Base-by-base conservation (phyloP, 2,797 vertebrate genomes). In the Myotis vivesi region DNA sequence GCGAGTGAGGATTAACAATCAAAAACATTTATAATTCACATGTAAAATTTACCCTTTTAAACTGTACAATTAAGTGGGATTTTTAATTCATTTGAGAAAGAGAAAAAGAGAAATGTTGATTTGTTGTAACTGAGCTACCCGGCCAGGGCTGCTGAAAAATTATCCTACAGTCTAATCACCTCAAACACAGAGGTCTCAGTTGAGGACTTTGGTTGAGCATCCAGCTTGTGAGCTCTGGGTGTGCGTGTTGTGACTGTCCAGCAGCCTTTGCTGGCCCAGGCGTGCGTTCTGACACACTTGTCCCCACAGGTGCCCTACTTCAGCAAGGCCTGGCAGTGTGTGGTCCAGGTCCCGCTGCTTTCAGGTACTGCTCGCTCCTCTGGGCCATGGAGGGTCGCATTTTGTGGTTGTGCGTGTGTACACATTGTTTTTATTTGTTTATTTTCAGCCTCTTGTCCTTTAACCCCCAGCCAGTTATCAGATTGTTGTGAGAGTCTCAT, bases 401-500 rank as follows among this genome's bases (percentile, higher is more conserved):
- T n/a, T 51, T 33, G 0, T 36, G 33, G 36, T 51, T 77, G 2
- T 55, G 6, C 80, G 4, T 69, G 20, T 55, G 23, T 80, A 7
- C 1, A 23, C 44, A 66, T 64, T 66, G 6, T 53, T 6, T 19
- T 79, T 79, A 16, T 59, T 72, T 82, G 28, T 53, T 44, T 80
- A 38, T 75, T 96, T 90, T 82, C 97, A 99, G 99, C 99, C n/a
- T 99, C 99, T 1, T 97, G 98, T 92, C 99, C 99, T 49, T 98
- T 98, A 0, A 99, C 98, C 53, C 98, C 98, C 13, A 98, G 97
- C 55, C 99, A 99, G 86, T 96, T 99, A 64, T 97, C 98, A 28
- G 99, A 98, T n/a, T 99, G 99, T 91, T 98, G 98, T 20, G 98
- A 98, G 97, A 99, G 99, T 36, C 99, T 99, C 96, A 95, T 99